phyloP scores from a whole-genome alignment of 2,888 invertebrate species.

The Eudemis profundana region DNA sequence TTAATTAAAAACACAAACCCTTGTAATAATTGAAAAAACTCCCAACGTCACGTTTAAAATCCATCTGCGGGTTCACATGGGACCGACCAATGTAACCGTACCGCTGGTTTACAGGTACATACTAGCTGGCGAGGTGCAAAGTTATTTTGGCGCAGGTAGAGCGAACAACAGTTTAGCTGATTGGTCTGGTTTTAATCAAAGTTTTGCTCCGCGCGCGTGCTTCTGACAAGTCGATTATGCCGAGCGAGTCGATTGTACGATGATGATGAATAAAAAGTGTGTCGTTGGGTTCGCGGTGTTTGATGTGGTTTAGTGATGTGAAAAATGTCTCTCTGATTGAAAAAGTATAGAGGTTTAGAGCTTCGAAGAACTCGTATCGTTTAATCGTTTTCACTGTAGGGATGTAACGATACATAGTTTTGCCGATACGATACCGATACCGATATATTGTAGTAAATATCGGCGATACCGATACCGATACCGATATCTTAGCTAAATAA shows the following conservation, averaged over 20 bases:
- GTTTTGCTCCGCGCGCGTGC: slow-evolving; percentile 56
- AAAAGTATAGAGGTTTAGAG: too few species aligned
- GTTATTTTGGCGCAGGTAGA: slow-evolving; percentile 45
- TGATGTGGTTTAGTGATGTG: slow-evolving; percentile 31
- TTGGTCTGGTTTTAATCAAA: slow-evolving; percentile 64
- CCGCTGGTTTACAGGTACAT: background rate
- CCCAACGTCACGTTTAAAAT: slow-evolving; percentile 21
- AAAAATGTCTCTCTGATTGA: background rate
- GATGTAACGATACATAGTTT: too few species aligned
- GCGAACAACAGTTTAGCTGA: slow-evolving; percentile 50
- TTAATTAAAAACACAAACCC: slow-evolving; percentile 32
- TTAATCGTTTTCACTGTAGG: too few species aligned
- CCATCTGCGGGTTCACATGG: slow-evolving; percentile 43
- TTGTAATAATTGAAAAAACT: slow-evolving; percentile 38
- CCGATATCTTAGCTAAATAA: too few species aligned
- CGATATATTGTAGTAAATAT: too few species aligned
- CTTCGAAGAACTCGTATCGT: too few species aligned
- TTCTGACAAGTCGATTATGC: slow-evolving; percentile 64
- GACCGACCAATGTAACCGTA: slow-evolving; percentile 6
- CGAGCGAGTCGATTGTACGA: slow-evolving; percentile 54
- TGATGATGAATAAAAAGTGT: slow-evolving; percentile 60
- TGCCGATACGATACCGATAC: too few species aligned
- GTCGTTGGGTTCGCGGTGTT: slow-evolving; percentile 44
- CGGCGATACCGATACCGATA: too few species aligned
- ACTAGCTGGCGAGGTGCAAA: background rate